phyloP scores from a whole-genome alignment of 2,797 vertebrate species.

The Craterocephalus amniculus region DNA sequence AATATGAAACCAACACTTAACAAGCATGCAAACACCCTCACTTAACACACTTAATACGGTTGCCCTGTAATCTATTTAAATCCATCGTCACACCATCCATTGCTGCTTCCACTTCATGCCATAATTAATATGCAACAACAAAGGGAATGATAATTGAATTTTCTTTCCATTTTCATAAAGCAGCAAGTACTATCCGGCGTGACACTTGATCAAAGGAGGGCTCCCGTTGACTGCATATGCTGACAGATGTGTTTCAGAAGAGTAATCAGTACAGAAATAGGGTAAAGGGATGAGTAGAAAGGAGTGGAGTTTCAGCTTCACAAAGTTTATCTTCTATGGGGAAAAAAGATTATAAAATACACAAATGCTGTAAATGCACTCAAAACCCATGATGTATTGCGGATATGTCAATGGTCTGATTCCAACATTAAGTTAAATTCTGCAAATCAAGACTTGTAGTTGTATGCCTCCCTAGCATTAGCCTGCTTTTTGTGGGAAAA shows the following conservation, averaged over 20 bases:
- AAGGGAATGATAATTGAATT: slow-evolving; percentile 69
- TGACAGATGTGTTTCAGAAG: slow-evolving; percentile 66
- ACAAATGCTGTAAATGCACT: slow-evolving; percentile 8
- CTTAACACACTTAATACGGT: slow-evolving; percentile 25
- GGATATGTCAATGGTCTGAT: no score
- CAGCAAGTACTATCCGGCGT: slow-evolving; percentile 49
- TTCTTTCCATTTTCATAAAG: slow-evolving; percentile 67
- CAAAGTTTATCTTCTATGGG: slow-evolving; percentile 20
- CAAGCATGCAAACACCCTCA: slow-evolving; percentile 25
- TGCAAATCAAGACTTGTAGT: no score
- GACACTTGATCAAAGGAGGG: slow-evolving; percentile 64
- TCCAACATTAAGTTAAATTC: no score
- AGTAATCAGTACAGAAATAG: slow-evolving; percentile 19
- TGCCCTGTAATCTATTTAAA: slow-evolving; percentile 48
- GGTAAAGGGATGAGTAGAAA: neutral
- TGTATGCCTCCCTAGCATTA: no score
- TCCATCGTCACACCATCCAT: slow-evolving; percentile 42
- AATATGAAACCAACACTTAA: slow-evolving; percentile 18
- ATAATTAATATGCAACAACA: slow-evolving; percentile 72
- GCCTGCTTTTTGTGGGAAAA: no score
- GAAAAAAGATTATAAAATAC: slow-evolving; percentile 4
- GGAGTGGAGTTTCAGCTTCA: slow-evolving; percentile 18
- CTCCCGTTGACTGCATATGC: slow-evolving; percentile 43
- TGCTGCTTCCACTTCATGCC: slow-evolving; percentile 50
- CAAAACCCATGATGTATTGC: no score